phyloP scores from a whole-genome alignment of 2,888 invertebrate genomes.

The Phoenoteleia sp. region DNA sequence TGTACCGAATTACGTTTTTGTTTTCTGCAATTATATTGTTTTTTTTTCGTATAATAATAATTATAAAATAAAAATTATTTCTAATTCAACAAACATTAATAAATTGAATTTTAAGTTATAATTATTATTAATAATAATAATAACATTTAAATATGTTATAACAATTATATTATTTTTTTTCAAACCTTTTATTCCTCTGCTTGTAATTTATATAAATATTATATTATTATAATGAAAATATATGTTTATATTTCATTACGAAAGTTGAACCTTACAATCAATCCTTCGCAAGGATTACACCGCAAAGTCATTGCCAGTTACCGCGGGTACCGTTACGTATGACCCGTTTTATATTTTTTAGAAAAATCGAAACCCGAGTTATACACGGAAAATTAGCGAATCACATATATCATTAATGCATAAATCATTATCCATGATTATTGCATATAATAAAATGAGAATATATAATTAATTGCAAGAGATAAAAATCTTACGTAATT shows the following conservation, averaged over 20 bases:
- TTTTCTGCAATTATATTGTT: no score
- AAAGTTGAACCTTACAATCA: constrained; percentile 47
- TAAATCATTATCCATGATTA: not conserved
- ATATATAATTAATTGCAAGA: not conserved
- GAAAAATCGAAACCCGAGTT: constrained; percentile 18
- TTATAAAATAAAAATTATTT: no score
- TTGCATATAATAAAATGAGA: not conserved
- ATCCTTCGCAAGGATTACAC: constrained; percentile 59
- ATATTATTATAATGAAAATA: constrained; percentile 13
- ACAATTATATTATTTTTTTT: no score
- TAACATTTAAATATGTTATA: no score
- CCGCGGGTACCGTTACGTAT: constrained; percentile 57
- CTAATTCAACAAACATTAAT: no score
- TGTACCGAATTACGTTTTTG: no score
- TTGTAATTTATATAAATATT: constrained; percentile 17
- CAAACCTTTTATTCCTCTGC: no score
- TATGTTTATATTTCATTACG: not conserved
- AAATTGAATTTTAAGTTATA: no score
- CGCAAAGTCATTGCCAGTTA: constrained; percentile 60
- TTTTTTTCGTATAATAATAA: no score
- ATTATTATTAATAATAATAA: no score
- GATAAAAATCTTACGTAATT: not conserved
- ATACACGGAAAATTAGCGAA: constrained; percentile 26
- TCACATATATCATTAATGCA: constrained; percentile 6
- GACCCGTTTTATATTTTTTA: constrained; percentile 66